Conservation (phyloP, 2,113 vertebrate species). For the Progne subis region DNA sequence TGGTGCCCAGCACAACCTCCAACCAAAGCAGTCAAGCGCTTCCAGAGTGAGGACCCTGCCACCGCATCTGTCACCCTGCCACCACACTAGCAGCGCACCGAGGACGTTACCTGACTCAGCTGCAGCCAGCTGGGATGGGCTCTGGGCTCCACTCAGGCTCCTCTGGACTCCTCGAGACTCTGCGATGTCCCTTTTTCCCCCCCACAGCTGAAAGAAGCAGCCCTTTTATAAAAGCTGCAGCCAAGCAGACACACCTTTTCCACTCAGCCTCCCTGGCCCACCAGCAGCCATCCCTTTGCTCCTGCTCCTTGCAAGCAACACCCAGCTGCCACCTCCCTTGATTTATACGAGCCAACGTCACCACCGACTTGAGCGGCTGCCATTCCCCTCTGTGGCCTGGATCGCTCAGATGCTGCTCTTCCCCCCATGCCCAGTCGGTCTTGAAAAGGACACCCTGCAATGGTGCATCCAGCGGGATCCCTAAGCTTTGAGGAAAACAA, state of each 20-base stretch:
- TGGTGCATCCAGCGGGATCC: neutral
- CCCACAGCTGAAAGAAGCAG: neutral
- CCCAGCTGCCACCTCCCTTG: slow-evolving; percentile 10
- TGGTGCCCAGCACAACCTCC: neutral
- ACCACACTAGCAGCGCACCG: neutral
- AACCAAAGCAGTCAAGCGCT: neutral
- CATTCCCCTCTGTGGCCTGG: neutral
- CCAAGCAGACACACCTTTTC: neutral
- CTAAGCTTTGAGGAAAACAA: neutral
- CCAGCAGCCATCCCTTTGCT: neutral
- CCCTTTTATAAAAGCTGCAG: neutral
- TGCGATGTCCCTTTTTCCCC: rapidly evolving
- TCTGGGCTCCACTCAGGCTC: neutral
- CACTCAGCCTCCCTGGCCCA: neutral
- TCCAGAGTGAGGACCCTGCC: neutral
- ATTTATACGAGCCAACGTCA: neutral
- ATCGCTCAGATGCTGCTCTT: neutral
- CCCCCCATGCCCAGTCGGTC: rapidly evolving
- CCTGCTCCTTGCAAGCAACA: neutral
- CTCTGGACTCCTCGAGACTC: neutral
- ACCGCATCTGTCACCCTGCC: rapidly evolving
- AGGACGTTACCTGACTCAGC: neutral
- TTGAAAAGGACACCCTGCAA: neutral
- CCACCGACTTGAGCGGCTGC: rapidly evolving
- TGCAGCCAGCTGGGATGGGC: neutral